These are phyloP conservation scores for Poeciliopsis turneri DNA, from an alignment of 2,797 vertebrate genomes.

Conservation along the genomic window DNA sequence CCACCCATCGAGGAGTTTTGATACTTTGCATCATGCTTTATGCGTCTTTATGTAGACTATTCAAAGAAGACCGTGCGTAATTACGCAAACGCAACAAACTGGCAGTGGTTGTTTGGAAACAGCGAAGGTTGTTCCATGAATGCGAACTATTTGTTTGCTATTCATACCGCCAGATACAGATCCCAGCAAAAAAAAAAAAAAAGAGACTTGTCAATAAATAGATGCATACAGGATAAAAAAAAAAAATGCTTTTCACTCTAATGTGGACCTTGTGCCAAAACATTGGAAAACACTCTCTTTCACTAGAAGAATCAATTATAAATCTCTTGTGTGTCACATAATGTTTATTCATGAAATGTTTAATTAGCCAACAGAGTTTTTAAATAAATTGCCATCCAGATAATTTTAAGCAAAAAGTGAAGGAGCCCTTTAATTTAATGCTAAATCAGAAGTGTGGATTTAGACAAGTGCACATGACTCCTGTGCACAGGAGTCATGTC, in stretches of 20 bases:
- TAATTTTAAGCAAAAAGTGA: neutral
- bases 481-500: neutral
- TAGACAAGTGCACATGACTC: neutral
- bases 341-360: neutral
- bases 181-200: neutral
- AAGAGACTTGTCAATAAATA: neutral
- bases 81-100: slow-evolving; percentile 44
- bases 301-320: neutral
- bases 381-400: neutral
- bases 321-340: neutral
- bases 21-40: slow-evolving; percentile 35
- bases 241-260: neutral
- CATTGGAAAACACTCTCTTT: neutral
- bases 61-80: slow-evolving; percentile 41
- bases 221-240: neutral
- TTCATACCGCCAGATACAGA: neutral
- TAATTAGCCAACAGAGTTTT: neutral
- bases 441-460: neutral
- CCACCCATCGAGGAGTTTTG: slow-evolving; percentile 59
- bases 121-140: neutral
- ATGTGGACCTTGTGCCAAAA: neutral
- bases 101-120: neutral
- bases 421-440: neutral
- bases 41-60: neutral
- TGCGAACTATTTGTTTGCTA: neutral